Percentiles rank a stretch among this genome's conserved stretches.
These are phyloP conservation scores for Chrysopilus asiliformis DNA, from an alignment of 2,888 invertebrate species.

Conservation along the genomic window DNA sequence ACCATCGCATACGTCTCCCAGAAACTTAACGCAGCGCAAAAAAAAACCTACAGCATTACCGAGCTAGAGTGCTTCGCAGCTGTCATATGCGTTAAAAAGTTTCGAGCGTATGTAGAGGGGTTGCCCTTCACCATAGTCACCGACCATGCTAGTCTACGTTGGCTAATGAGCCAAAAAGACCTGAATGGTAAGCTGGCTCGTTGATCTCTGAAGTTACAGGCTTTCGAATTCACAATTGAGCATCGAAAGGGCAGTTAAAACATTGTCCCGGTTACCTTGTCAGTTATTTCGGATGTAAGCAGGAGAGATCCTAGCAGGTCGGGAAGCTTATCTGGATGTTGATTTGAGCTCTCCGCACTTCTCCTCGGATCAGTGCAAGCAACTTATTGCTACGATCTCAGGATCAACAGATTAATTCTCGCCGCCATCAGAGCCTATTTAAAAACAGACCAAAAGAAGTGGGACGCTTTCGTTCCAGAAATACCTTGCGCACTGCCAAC, in stretches of 20 bases:
- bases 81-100: too few relatives aligned
- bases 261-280: conserved; percentile 20
- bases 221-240: conserved; percentile 18
- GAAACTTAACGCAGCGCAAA: too few relatives aligned
- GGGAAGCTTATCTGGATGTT: background rate
- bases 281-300: conserved; percentile 13
- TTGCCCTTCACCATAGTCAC: too few relatives aligned
- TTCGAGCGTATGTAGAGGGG: too few relatives aligned
- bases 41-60: too few relatives aligned
- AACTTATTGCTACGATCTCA: conserved; percentile 10
- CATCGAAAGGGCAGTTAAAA: conserved; percentile 16
- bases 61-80: too few relatives aligned
- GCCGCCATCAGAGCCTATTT: too few relatives aligned
- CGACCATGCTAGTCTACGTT: too few relatives aligned
- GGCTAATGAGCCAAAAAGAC: too few relatives aligned
- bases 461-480: conserved; percentile 17
- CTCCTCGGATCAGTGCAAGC: conserved; percentile 4
- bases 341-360: conserved; percentile 1
- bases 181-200: conserved; percentile 11
- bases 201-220: conserved; percentile 12
- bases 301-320: conserved; percentile 3
- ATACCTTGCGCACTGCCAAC: conserved; percentile 20
- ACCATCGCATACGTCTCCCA: too few relatives aligned
- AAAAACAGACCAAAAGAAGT: too few relatives aligned
- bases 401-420: too few relatives aligned